phyloP scores from a whole-genome alignment of 1,140 invertebrate genomes.

The Leptinotarsa defecta region DNA sequence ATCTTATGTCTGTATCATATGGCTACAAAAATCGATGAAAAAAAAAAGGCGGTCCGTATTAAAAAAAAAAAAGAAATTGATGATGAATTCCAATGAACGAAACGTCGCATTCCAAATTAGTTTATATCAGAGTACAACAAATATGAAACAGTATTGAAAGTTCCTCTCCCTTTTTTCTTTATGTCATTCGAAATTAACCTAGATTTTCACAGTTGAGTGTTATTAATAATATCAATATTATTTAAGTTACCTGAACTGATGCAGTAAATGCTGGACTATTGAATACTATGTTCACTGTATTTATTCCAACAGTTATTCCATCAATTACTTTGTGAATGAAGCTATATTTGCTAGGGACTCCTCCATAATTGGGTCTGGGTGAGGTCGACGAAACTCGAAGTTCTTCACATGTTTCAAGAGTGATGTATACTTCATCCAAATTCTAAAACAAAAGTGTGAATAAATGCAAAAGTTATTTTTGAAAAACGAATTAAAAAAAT shows the following conservation, averaged over 20 bases:
- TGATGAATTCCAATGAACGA: too few species aligned
- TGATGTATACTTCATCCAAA: conserved; percentile 89
- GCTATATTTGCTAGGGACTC: conserved; percentile 66
- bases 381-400: conserved; percentile 68
- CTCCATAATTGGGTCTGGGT: conserved; percentile 60
- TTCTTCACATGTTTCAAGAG: conserved; percentile 87
- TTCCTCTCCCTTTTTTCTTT: too few species aligned
- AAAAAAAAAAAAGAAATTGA: too few species aligned
- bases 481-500: too few species aligned
- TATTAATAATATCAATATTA: neutral
- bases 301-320: conserved; percentile 94
- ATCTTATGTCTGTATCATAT: too few species aligned
- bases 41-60: too few species aligned
- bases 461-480: neutral
- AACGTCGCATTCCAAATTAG: too few species aligned
- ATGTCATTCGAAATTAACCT: too few species aligned
- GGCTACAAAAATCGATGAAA: too few species aligned
- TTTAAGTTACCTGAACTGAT: conserved; percentile 79
- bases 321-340: conserved; percentile 96
- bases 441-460: conserved; percentile 66
- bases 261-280: conserved; percentile 92
- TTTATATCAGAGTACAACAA: too few species aligned
- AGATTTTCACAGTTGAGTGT: neutral
- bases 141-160: too few species aligned
- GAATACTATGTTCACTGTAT: conserved; percentile 92